These are phyloP conservation scores for Athalia circularis DNA, from an alignment of 2,888 invertebrate genomes.

Conservation along the genomic window DNA sequence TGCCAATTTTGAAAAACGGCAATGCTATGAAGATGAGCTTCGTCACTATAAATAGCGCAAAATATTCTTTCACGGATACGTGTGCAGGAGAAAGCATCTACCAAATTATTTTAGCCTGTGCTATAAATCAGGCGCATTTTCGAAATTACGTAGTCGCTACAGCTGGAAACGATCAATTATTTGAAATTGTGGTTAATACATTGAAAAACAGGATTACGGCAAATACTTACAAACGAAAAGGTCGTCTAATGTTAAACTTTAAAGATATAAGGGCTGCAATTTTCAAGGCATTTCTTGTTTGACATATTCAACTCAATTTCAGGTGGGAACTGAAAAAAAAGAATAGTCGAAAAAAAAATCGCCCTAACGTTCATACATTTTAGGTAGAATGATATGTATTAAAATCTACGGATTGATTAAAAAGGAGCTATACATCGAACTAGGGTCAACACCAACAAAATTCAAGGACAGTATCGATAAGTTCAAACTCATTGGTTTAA, in stretches of 20 bases:
- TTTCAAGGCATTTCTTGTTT: too few relatives aligned
- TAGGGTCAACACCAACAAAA: neutral
- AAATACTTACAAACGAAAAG: conserved; percentile 3
- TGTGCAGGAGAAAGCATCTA: conserved; percentile 5
- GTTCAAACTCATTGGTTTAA: conserved; percentile 12
- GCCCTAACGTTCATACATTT: neutral
- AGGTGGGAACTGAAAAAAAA: too few relatives aligned
- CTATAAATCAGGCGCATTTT: neutral
- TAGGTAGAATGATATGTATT: conserved; percentile 16
- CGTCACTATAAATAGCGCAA: conserved; percentile 23
- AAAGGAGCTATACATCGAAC: neutral
- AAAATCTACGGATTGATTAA: conserved; percentile 6
- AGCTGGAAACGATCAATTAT: neutral
- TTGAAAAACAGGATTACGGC: too few relatives aligned
- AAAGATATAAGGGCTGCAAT: neutral
- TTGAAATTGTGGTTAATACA: neutral
- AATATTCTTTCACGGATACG: conserved; percentile 7
- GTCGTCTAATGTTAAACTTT: neutral
- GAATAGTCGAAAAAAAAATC: too few relatives aligned
- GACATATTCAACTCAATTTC: neutral
- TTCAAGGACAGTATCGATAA: neutral
- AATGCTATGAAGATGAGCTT: conserved; percentile 11
- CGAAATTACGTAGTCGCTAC: neutral
- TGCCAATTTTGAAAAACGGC: conserved; percentile 15
- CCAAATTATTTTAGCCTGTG: conserved; percentile 7